Evolutionary conservation across 1,140 invertebrate genomes (phyloP).

Genomic region (Cyclargus thomasi): DNA sequence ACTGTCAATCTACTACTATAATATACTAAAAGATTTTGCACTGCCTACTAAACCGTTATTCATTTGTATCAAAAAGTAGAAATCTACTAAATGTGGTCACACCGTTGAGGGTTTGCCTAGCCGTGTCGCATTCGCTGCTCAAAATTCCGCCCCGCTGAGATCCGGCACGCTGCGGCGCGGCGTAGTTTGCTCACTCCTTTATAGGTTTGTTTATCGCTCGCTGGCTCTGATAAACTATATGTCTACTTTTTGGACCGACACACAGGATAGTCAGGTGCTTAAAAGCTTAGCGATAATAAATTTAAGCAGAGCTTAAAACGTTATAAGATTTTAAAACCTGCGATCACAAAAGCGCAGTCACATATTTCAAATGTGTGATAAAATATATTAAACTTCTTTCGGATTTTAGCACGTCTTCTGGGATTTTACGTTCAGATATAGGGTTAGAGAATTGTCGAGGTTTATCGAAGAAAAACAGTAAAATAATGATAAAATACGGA

Average conservation of each 20-base stretch:
- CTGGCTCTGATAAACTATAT: conserved; percentile 35
- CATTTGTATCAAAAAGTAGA: no score
- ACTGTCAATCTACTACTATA: no score
- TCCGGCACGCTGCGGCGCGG: no score
- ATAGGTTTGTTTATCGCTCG: conserved; percentile 49
- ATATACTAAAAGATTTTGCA: no score
- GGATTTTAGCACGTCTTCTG: not conserved
- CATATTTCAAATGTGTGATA: not conserved
- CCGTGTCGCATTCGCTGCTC: no score
- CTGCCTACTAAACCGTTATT: no score
- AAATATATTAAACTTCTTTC: not conserved
- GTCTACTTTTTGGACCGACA: conserved; percentile 14
- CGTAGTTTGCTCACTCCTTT: no score
- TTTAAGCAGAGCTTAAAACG: conserved; percentile 20
- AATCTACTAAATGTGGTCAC: no score
- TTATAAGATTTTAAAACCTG: conserved; percentile 15
- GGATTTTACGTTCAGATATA: not conserved
- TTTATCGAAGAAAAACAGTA: not conserved
- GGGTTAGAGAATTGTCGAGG: not conserved
- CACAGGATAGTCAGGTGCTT: no score
- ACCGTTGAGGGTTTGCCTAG: no score
- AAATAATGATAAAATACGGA: no score
- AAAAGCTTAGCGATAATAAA: not conserved
- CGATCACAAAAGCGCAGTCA: not conserved
- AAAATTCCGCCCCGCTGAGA: no score